Evolutionary conservation across 1,140 invertebrate genomes (phyloP), one percentile per base, ranked within the genome.

Genomic region (Latrodectus geometricus): DNA sequence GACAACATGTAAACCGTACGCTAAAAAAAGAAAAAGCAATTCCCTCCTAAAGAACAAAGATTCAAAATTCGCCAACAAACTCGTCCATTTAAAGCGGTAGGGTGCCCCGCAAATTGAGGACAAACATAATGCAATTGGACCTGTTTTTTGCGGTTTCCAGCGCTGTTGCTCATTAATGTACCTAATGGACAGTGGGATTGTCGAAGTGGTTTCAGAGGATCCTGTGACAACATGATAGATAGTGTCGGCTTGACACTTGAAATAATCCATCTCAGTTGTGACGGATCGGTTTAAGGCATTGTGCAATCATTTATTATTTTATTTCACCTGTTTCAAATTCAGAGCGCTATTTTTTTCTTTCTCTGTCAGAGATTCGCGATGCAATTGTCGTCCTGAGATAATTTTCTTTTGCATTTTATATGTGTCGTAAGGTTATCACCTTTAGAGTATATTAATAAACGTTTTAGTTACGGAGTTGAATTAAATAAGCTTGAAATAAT

Each of bases 51-150:
- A 83, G 80, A 83, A 83, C 80, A 83, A 83, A 83, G 80, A 69
- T 35, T 23, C 68, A 54, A 81, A 81, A 81, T 86, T 86, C 70
- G 83, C 50, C 17, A 66, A 86, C 83, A 74, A 77, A 78, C 83
- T 74, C 66, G 83, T 77, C 61, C 68, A 77, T 70, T 76, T 50
- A 54, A 61, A 21, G 8, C 83, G 8, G 52, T 66, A 65, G 83
- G 83, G 75, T 86, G 74, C 74, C 75, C 35, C 23, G 17, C 66
- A 86, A 86, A 86, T 86, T 86, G 83, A 86, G 83, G 83, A 86
- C 83, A 86, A 86, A 86, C 75, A 78, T 78, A 86, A 86, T 77
- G 83, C 74, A 66, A 72, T 21, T 56, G 83, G 75, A 78, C 75
- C 75, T 78, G 83, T 86, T 52, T 70, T 70, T 54, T 56, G 65